These are phyloP conservation scores for Nudaria mundana DNA, from an alignment of 2,888 invertebrate species.

Conservation along the genomic window DNA sequence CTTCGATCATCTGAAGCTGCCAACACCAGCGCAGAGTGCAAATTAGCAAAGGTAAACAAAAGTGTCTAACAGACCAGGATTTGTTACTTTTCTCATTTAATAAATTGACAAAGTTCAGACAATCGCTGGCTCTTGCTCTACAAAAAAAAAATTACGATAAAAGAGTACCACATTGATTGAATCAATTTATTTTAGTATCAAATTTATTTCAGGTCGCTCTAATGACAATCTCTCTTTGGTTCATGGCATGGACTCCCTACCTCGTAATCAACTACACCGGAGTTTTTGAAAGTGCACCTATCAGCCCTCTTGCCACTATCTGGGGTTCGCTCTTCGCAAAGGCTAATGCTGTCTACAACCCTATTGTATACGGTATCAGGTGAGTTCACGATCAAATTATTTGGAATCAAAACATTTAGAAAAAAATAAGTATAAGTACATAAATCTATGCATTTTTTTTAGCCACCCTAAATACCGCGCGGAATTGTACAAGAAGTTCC, in stretches of 20 bases:
- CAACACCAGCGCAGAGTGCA: slow-evolving; percentile 91
- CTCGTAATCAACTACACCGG: slow-evolving; percentile 91
- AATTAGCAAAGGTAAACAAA: slow-evolving; percentile 93
- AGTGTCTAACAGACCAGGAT: too few species aligned
- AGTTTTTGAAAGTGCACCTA: slow-evolving; percentile 86
- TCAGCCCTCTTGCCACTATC: slow-evolving; percentile 91
- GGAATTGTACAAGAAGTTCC: slow-evolving; percentile 89
- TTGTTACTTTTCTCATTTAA: too few species aligned
- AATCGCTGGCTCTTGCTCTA: too few species aligned
- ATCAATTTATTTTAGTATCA: not conserved
- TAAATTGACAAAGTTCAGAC: too few species aligned
- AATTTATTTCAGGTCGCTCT: slow-evolving; percentile 84
- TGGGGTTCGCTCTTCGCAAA: slow-evolving; percentile 96
- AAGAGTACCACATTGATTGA: too few species aligned
- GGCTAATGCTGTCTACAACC: slow-evolving; percentile 94
- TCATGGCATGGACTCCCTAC: slow-evolving; percentile 96
- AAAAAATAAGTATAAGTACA: not conserved
- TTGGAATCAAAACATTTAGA: not conserved
- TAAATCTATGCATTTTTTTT: slow-evolving; percentile 21
- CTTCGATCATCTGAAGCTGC: slow-evolving; percentile 89
- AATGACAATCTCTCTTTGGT: slow-evolving; percentile 94
- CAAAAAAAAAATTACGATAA: too few species aligned
- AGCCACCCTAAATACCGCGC: slow-evolving; percentile 91
- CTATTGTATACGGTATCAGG: slow-evolving; percentile 95
- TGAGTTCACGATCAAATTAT: slow-evolving; percentile 44